These are phyloP conservation scores for Sinodicranocentrus sp. DNA, from an alignment of 2,888 invertebrate species.

Conservation along the genomic window DNA sequence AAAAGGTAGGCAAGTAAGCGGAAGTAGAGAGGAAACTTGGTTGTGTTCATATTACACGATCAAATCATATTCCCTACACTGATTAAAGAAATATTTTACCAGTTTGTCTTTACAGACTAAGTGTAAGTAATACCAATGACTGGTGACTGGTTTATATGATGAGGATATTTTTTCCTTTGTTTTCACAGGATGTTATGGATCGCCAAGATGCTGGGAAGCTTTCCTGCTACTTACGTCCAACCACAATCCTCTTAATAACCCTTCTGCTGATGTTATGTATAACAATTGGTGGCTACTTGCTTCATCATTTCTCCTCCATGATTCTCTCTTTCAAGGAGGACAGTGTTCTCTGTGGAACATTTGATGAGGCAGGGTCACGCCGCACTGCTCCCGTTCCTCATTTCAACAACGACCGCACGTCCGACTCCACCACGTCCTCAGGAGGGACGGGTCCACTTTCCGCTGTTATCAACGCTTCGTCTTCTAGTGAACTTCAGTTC, in stretches of 20 bases:
- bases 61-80: too few relatives aligned
- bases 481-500: slow-evolving; percentile 51
- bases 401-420: slow-evolving; percentile 68
- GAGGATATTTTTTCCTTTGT: not conserved
- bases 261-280: slow-evolving; percentile 69
- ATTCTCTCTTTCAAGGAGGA: slow-evolving; percentile 58
- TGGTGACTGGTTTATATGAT: slow-evolving; percentile 4
- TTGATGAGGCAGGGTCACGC: slow-evolving; percentile 62
- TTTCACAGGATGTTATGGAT: slow-evolving; percentile 70
- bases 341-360: slow-evolving; percentile 47
- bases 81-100: not conserved
- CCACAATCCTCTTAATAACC: slow-evolving; percentile 68
- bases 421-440: slow-evolving; percentile 41
- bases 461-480: slow-evolving; percentile 44
- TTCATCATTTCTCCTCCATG: slow-evolving; percentile 71
- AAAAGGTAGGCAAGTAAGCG: not conserved
- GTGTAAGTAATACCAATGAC: not conserved
- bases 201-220: slow-evolving; percentile 68
- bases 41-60: too few relatives aligned
- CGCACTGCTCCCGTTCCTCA: slow-evolving; percentile 69
- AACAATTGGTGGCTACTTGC: slow-evolving; percentile 70
- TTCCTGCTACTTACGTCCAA: slow-evolving; percentile 70
- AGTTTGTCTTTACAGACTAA: not conserved
- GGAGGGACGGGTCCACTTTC: slow-evolving; percentile 50
- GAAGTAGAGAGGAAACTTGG: not conserved